phyloP scores from a whole-genome alignment of 1,140 invertebrate genomes.

The Phenacoccus solenopsis region DNA sequence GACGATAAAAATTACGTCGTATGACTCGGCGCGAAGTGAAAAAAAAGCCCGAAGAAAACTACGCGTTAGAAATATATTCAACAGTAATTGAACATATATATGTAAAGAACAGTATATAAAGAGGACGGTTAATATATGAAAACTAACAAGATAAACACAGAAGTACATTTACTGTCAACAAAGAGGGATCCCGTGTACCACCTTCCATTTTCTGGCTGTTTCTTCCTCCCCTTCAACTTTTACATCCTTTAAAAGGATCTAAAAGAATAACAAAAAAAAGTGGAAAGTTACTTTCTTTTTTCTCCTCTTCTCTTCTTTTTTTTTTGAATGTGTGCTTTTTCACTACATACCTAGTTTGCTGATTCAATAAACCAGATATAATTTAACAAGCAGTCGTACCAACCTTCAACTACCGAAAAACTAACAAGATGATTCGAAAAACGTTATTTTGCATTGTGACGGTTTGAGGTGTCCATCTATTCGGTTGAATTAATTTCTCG shows the following conservation, averaged over 20 bases:
- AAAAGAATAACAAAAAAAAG: slow-evolving; percentile 15
- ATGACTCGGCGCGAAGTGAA: background rate
- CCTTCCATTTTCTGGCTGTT: slow-evolving; percentile 1
- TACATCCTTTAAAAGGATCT: slow-evolving; percentile 15
- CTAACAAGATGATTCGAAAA: slow-evolving; percentile 5
- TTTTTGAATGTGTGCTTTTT: slow-evolving; percentile 9
- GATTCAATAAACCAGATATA: slow-evolving; percentile 18
- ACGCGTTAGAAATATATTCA: slow-evolving; percentile 1
- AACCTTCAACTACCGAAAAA: background rate
- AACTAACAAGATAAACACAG: slow-evolving; percentile 15
- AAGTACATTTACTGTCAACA: slow-evolving; percentile 14
- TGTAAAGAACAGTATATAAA: background rate
- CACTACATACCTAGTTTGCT: slow-evolving; percentile 13
- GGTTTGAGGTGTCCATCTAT: background rate
- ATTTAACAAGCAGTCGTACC: slow-evolving; percentile 15
- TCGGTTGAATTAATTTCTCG: background rate
- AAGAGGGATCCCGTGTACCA: slow-evolving; percentile 1
- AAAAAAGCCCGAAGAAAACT: background rate
- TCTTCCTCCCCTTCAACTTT: slow-evolving; percentile 6
- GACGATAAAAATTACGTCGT: background rate
- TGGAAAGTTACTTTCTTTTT: slow-evolving; percentile 6
- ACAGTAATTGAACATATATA: slow-evolving; percentile 10
- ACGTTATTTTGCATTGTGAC: slow-evolving; percentile 1
- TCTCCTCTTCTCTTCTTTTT: background rate
- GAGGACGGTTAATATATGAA: background rate